Percentiles rank a stretch among this genome's conserved stretches.
These are phyloP conservation scores for Galleria mellonella DNA, from an alignment of 1,140 invertebrate genomes.

Conservation along the genomic window DNA sequence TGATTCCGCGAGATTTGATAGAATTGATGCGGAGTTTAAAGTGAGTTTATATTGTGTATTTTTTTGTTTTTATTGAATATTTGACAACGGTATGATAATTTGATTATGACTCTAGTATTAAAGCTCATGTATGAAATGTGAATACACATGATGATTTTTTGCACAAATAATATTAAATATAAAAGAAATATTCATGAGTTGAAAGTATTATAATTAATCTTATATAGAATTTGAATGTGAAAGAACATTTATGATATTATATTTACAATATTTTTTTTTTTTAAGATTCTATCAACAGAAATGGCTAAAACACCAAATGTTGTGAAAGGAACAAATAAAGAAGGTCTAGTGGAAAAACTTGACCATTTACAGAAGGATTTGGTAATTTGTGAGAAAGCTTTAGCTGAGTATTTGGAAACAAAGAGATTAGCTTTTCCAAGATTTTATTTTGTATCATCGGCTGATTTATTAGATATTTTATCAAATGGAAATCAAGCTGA, in stretches of 20 bases:
- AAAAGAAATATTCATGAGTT: no score
- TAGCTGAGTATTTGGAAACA: conserved; percentile 97
- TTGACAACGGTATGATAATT: no score
- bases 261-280: no score
- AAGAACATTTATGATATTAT: no score
- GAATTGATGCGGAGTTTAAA: conserved; percentile 94
- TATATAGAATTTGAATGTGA: no score
- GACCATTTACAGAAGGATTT: conserved; percentile 90
- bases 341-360: conserved; percentile 84
- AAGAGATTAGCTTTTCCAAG: conserved; percentile 97
- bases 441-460: conserved; percentile 98
- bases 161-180: no score
- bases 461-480: conserved; percentile 95
- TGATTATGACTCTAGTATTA: no score
- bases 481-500: conserved; percentile 96
- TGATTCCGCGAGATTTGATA: conserved; percentile 94
- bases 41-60: conserved; percentile 56
- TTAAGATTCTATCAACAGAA: conserved; percentile 76
- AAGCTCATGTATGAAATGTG: no score
- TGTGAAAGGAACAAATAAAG: conserved; percentile 91
- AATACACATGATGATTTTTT: no score
- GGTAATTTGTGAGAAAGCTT: conserved; percentile 95
- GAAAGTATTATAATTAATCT: no score
- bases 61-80: no score
- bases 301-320: conserved; percentile 90